Conservation (phyloP, 1,140 invertebrate species). For the Drosophila elegans region DNA sequence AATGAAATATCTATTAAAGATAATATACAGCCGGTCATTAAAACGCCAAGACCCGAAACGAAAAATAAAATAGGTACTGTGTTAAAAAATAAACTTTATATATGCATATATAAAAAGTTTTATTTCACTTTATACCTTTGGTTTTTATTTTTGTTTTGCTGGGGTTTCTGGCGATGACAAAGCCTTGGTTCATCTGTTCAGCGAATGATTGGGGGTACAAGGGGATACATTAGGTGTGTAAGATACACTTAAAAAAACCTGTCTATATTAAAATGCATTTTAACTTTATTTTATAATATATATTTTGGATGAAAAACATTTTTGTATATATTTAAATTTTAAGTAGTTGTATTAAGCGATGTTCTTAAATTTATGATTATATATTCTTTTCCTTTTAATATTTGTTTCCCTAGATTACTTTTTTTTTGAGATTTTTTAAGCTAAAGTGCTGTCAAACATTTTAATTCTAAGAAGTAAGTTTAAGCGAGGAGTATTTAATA, state of each 20-base stretch:
- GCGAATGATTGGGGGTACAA: background rate
- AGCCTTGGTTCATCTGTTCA: conserved; percentile 23
- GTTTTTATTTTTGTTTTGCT: conserved; percentile 7
- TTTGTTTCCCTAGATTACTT: no score
- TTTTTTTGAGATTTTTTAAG: no score
- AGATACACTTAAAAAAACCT: conserved; percentile 5
- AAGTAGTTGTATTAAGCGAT: no score
- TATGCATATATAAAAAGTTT: conserved; percentile 49
- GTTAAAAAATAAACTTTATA: conserved; percentile 38
- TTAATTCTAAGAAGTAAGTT: no score
- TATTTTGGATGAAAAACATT: no score
- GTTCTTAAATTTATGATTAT: no score
- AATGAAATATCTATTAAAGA: conserved; percentile 54
- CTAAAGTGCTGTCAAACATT: no score
- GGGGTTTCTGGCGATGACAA: conserved; percentile 37
- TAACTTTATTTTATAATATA: no score
- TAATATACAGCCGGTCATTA: conserved; percentile 46
- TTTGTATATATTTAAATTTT: no score
- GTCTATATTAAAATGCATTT: no score
- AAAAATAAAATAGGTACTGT: background rate
- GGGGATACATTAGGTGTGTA: conserved; percentile 13
- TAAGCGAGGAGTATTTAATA: no score
- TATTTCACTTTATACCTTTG: conserved; percentile 39
- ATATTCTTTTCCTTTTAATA: no score
- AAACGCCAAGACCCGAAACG: conserved; percentile 21